Evolutionary conservation across 2,113 vertebrate species (phyloP), one percentile per base, ranked within the genome.

Genomic region (Typhlomys cinereus): DNA sequence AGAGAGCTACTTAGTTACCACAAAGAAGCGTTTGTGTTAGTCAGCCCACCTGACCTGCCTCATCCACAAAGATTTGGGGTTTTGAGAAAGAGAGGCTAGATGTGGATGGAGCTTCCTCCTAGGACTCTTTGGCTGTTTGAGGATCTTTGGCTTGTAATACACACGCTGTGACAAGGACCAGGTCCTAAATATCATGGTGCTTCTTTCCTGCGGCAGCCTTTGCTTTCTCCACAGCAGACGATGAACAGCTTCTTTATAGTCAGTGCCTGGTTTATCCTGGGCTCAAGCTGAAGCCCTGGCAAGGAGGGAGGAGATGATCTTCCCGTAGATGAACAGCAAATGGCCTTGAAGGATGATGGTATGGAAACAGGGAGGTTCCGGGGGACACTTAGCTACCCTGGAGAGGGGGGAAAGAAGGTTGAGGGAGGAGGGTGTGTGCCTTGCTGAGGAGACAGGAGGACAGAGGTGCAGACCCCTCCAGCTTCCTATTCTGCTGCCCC

Each of bases 391-490:
- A 36, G 8, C 7, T 61, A 31, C 21, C 27, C 44, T 34, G 27
- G 61, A 21, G 27, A 34, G 31, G 75, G 23, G 46, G 17, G 20
- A 71, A 57, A 70, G 52, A 29, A n/a, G 27, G 48, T n/a, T 50
- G 54, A 41, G 50, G 2, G 23, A 69, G 15, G n/a, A n/a, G n/a
- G n/a, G n/a, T n/a, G n/a, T n/a, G 14, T 13, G 66, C 48, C 52
- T 3, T 31, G 41, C 1, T 66, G 73, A 78, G 57, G 61, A 44
- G 57, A 29, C 21, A 3, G 27, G 69, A 74, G 61, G 39, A 25
- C 4, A n/a, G 44, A 34, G 0, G 25, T 4, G 7, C 2, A 5
- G 17, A 41, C 27, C 62, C n/a, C 0, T 1, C 12, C n/a, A n/a
- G n/a, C n/a, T n/a, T 34, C 20, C n/a, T 3, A 7, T 34, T 82